Conservation (phyloP, 1,140 invertebrate genomes). For the Drosophila equinoxialis region DNA sequence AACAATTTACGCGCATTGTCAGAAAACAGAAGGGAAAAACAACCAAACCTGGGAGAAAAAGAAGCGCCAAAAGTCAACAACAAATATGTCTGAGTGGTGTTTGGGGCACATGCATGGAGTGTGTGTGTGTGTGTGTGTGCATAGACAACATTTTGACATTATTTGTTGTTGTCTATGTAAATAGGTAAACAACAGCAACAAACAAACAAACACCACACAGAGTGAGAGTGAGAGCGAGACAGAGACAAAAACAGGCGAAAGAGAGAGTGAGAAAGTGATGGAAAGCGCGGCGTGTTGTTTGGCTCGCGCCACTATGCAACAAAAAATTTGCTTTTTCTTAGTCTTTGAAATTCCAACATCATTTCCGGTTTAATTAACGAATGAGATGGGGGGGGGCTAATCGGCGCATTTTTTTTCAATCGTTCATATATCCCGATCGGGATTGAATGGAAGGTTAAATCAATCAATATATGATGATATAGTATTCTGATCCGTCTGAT, state of each 20-base stretch:
- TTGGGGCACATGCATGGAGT: slow-evolving; percentile 37
- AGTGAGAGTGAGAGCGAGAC: slow-evolving; percentile 36
- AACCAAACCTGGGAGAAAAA: slow-evolving; percentile 5
- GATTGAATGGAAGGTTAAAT: no score
- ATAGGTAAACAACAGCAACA: slow-evolving; percentile 65
- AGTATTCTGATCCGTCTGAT: no score
- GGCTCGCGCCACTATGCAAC: background rate
- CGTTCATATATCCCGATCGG: no score
- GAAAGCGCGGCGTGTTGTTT: background rate
- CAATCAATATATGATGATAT: no score
- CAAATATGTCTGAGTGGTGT: slow-evolving; percentile 28
- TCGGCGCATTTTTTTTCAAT: no score
- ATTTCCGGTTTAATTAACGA: no score
- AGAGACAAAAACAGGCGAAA: background rate
- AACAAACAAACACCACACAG: slow-evolving; percentile 48
- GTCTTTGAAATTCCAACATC: no score
- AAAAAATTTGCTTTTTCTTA: background rate
- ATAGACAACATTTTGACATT: slow-evolving; percentile 56
- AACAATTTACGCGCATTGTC: slow-evolving; percentile 63
- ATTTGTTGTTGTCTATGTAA: slow-evolving; percentile 73
- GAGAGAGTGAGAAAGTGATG: slow-evolving; percentile 4
- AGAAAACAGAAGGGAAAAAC: slow-evolving; percentile 33
- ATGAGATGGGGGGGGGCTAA: no score
- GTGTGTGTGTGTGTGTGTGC: slow-evolving; percentile 37
- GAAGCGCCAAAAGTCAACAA: slow-evolving; percentile 65